These are phyloP conservation scores for Rhadina sibilatrix DNA, from an alignment of 2,113 vertebrate genomes.

Conservation along the genomic window DNA sequence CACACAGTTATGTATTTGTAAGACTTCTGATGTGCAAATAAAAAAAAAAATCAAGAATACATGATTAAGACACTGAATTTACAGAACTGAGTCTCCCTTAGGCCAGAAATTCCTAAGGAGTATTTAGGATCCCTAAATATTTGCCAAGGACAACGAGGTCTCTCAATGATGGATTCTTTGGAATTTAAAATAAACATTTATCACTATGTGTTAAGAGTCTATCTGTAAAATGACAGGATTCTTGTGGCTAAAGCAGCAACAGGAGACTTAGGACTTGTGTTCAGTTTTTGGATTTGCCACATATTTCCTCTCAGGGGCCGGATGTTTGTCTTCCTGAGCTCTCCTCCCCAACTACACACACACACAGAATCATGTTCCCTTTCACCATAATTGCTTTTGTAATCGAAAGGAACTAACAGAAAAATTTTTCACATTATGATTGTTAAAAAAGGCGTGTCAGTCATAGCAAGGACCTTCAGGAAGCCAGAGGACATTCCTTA, in stretches of 20 bases:
- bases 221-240: background rate
- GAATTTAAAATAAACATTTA: slow-evolving; percentile 24
- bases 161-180: background rate
- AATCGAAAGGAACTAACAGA: background rate
- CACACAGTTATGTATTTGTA: background rate
- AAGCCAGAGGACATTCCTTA: background rate
- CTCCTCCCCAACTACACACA: background rate
- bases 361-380: background rate
- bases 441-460: background rate
- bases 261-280: background rate
- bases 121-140: background rate
- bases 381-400: background rate
- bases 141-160: background rate
- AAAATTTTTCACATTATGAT: background rate
- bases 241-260: slow-evolving; percentile 1
- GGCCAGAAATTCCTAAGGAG: background rate
- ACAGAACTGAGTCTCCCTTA: background rate
- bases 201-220: background rate
- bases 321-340: background rate
- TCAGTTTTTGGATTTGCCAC: background rate
- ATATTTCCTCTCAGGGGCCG: background rate
- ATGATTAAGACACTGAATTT: background rate
- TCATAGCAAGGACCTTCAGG: background rate
- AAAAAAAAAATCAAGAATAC: background rate
- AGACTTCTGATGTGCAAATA: background rate